Evolutionary conservation across 1,140 invertebrate genomes (phyloP).

Genomic region (Trichonephila inaurata): DNA sequence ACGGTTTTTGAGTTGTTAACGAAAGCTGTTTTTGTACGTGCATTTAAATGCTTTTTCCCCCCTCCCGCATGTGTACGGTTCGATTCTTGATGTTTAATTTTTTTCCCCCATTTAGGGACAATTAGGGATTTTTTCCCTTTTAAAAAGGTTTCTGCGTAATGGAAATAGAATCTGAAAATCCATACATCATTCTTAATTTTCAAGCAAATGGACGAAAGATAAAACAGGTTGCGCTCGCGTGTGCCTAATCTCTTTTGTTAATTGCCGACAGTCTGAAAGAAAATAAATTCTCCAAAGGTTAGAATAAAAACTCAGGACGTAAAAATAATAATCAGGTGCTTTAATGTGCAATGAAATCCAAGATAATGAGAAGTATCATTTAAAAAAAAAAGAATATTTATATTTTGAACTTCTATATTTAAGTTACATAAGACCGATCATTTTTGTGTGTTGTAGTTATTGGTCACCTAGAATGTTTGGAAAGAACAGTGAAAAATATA

Average conservation of each 20-base stretch:
- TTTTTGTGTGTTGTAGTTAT: no score
- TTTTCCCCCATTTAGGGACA: slow-evolving; percentile 32
- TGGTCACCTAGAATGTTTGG: no score
- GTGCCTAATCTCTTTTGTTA: slow-evolving; percentile 16
- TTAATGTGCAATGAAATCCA: neutral
- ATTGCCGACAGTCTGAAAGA: neutral
- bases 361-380: slow-evolving; percentile 14
- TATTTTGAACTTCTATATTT: neutral
- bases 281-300: neutral
- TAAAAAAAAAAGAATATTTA: neutral
- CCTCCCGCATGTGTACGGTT: neutral
- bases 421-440: neutral
- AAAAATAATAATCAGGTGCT: neutral
- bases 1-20: slow-evolving; percentile 25
- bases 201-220: slow-evolving; percentile 1
- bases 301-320: neutral
- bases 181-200: slow-evolving; percentile 47
- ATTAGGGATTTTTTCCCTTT: slow-evolving; percentile 30
- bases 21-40: slow-evolving; percentile 2
- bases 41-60: slow-evolving; percentile 20
- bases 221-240: neutral
- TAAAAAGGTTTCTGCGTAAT: neutral
- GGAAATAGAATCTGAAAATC: slow-evolving; percentile 41
- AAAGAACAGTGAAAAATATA: no score
- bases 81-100: slow-evolving; percentile 9